Percentiles rank a stretch among this genome's conserved stretches.
Evolutionary conservation across 1,140 invertebrate species (phyloP).

Genomic region (Scaptomyza graminum): DNA sequence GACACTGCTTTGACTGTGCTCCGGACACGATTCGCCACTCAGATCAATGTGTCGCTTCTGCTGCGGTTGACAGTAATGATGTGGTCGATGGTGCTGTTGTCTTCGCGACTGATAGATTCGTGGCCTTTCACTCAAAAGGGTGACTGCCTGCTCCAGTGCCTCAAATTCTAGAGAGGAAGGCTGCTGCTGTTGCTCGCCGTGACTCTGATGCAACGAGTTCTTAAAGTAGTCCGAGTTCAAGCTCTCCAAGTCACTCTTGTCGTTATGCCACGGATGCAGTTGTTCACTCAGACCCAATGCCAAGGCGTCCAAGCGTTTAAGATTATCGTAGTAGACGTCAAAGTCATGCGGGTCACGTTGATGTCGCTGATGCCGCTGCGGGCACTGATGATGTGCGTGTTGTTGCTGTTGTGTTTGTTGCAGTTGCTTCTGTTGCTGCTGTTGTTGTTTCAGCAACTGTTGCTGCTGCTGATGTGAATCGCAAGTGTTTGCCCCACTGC

Average conservation of each 20-base stretch:
- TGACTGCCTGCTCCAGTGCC: conserved; percentile 66
- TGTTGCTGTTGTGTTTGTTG: conserved; percentile 41
- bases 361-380: conserved; percentile 23
- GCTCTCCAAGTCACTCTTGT: conserved; percentile 86
- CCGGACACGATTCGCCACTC: conserved; percentile 73
- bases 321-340: conserved; percentile 82
- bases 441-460: conserved; percentile 26
- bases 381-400: conserved; percentile 23
- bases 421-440: conserved; percentile 26
- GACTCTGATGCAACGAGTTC: conserved; percentile 83
- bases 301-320: conserved; percentile 80
- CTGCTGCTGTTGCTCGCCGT: conserved; percentile 57
- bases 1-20: conserved; percentile 78
- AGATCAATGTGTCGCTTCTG: conserved; percentile 50
- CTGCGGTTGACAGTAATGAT: conserved; percentile 32
- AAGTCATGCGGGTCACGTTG: conserved; percentile 66
- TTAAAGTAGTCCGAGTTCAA: conserved; percentile 88
- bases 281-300: conserved; percentile 70
- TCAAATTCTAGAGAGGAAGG: conserved; percentile 71
- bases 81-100: conserved; percentile 52
- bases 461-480: conserved; percentile 74
- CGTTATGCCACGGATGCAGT: conserved; percentile 82
- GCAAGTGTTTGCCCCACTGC: conserved; percentile 64
- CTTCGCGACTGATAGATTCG: conserved; percentile 74
- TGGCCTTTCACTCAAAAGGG: conserved; percentile 63